A percentile compares a stretch with the other conserved stretches of the same genome.
Evolutionary conservation across 2,888 invertebrate species (phyloP).

Genomic region (Thyatira batis): DNA sequence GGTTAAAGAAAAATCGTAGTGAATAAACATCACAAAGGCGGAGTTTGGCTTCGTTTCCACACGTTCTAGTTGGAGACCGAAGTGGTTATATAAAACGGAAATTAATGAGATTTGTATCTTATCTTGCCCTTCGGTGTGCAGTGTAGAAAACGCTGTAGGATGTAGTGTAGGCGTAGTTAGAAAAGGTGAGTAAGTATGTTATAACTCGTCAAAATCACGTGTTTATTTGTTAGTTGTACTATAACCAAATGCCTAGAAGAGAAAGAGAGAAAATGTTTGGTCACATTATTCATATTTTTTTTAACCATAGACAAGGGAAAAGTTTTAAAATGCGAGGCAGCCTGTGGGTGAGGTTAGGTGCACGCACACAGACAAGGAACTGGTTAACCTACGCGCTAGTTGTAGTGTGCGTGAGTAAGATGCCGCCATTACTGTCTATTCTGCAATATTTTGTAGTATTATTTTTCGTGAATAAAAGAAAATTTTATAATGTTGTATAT

Average conservation of each 20-base stretch:
- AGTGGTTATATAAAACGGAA: neutral
- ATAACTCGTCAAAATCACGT: too few species aligned
- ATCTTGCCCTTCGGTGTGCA: neutral
- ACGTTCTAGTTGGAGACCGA: neutral
- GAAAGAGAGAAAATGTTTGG: too few species aligned
- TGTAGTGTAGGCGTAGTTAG: neutral
- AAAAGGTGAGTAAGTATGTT: too few species aligned
- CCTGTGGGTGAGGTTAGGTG: neutral
- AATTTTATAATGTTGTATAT: too few species aligned
- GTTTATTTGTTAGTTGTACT: too few species aligned
- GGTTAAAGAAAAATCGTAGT: constrained; percentile 16
- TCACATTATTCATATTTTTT: too few species aligned
- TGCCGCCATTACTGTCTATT: neutral
- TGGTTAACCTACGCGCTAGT: neutral
- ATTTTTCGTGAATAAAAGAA: neutral
- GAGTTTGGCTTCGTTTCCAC: neutral
- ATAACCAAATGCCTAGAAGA: too few species aligned
- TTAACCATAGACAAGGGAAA: neutral
- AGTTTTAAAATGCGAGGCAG: neutral
- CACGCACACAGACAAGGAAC: neutral
- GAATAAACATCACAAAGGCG: constrained; percentile 22
- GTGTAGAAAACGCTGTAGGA: too few species aligned
- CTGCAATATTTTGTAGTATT: neutral
- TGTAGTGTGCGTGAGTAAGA: neutral
- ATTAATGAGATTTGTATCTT: neutral